Evolutionary conservation across 2,888 invertebrate species (phyloP).

Genomic region (Theretra japonica): DNA sequence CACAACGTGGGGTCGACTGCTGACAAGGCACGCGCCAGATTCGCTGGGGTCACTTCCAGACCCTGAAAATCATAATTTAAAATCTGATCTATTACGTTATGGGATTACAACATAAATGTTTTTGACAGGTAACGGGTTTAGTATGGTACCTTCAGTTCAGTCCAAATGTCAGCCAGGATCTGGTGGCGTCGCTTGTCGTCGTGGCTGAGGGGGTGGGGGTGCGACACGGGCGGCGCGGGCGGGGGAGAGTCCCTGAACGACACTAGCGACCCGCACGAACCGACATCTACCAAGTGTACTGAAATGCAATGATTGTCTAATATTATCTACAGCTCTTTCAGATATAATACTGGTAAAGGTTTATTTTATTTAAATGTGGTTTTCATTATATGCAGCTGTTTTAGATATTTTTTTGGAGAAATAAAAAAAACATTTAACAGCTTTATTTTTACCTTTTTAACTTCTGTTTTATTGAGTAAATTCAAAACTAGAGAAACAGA

Average conservation of each 20-base stretch:
- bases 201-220: conserved; percentile 83
- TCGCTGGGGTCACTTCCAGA: conserved; percentile 86
- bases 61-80: conserved; percentile 63
- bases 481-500: too few species aligned
- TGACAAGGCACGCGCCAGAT: conserved; percentile 86
- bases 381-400: too few species aligned
- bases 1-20: conserved; percentile 87
- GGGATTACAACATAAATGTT: background rate
- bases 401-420: too few species aligned
- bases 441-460: too few species aligned
- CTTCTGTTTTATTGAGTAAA: too few species aligned
- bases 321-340: too few species aligned
- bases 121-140: background rate
- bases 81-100: background rate
- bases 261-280: conserved; percentile 79
- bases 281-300: conserved; percentile 78
- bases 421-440: too few species aligned
- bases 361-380: too few species aligned
- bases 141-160: conserved; percentile 82
- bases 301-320: conserved; percentile 33
- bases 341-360: too few species aligned
- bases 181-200: conserved; percentile 87
- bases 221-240: conserved; percentile 71
- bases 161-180: conserved; percentile 86
- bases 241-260: conserved; percentile 81